Evolutionary conservation across 1,140 invertebrate species (phyloP), one percentile per base, ranked within the genome.

Genomic region (Plodia interpunctella): DNA sequence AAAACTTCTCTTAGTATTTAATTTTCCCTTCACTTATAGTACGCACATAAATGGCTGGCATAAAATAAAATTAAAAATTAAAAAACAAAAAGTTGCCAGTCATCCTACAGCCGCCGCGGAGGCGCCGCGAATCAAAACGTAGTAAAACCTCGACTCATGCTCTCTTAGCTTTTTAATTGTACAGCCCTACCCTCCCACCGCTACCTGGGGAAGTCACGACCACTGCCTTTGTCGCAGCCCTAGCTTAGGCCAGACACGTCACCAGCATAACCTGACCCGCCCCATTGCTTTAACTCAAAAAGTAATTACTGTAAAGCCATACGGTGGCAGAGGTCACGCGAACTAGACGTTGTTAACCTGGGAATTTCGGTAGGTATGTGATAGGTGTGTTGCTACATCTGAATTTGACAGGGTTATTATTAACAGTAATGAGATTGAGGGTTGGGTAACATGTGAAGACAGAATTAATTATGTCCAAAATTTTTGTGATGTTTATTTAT

Each of bases 191-290:
- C 76, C 74, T 78, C 73, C 69, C 71, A 66, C 64, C 49, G 77
- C 80, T 80, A 83, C 80, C 72, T 78, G 77, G 79, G 65, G 62
- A 74, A 78, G 75, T 76, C 72, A 68, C 65, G 68, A 71, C 74
- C 70, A 74, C 66, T 57, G 49, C 59, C 62, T 72, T 69, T 68
- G 61, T 61, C 56, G 59, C 58, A 63, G 55, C 61, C 49, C 38
- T 44, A 38, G 57, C 53, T 57, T 21, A 49, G 59, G 59, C 55
- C 59, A 50, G 15, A 53, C 20, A 21, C 51, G 51, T 53, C 20
- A 38, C 59, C 59, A 56, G 49, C 30, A 0, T 56, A n/a, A 13
- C 3, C 0, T 55, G 59, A 51, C 59, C 59, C 51, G 20, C 51
- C 32, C 55, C 19, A 17, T 10, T 32, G 11, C 21, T 32, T 6